A percentile compares a stretch with the other conserved stretches of the same genome.
These are phyloP conservation scores for Parelbella ahira DNA, from an alignment of 2,888 invertebrate species.

Conservation along the genomic window DNA sequence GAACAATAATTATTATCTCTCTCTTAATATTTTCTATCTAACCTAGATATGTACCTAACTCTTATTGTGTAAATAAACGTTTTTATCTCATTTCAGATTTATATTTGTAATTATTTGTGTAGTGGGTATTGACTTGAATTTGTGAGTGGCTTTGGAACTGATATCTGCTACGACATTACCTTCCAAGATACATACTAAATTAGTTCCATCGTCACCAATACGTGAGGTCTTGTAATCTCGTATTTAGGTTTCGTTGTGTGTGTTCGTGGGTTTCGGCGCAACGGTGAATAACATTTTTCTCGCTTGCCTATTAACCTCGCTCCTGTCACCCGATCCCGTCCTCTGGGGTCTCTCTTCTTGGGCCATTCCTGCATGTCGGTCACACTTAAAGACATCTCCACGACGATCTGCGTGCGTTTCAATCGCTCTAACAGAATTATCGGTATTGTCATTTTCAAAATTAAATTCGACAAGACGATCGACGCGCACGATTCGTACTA, in stretches of 20 bases:
- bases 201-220: constrained; percentile 52
- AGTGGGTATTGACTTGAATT: constrained; percentile 62
- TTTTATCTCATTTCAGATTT: constrained; percentile 73
- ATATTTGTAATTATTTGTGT: constrained; percentile 75
- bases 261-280: constrained; percentile 75
- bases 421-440: constrained; percentile 41
- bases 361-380: constrained; percentile 65
- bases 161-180: not conserved
- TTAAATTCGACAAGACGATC: constrained; percentile 40
- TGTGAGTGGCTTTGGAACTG: constrained; percentile 67
- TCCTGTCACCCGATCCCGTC: constrained; percentile 54
- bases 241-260: constrained; percentile 77
- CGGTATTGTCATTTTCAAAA: constrained; percentile 17
- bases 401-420: constrained; percentile 74
- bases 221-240: constrained; percentile 65
- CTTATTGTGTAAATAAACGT: constrained; percentile 77
- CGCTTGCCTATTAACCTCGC: constrained; percentile 75
- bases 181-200: not conserved
- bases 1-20: constrained; percentile 53
- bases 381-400: constrained; percentile 54
- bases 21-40: constrained; percentile 79
- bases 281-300: constrained; percentile 75
- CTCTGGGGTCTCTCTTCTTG: constrained; percentile 56
- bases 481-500: constrained; percentile 48
- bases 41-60: constrained; percentile 73